Evolutionary conservation across 2,888 invertebrate species (phyloP).

Genomic region (Ormia ochracea): DNA sequence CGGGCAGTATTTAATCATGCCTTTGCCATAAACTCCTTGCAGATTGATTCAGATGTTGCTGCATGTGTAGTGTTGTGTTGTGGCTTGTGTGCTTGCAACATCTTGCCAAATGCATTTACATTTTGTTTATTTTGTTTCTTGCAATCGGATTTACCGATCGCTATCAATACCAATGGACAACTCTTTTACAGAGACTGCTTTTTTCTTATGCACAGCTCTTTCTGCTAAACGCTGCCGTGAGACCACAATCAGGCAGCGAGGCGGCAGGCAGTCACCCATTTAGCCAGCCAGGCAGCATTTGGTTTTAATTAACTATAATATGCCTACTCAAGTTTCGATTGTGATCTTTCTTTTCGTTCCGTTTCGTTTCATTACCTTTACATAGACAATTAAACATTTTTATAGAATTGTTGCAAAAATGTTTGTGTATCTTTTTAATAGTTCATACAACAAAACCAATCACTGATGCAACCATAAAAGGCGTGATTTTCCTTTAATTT

Average conservation of each 20-base stretch:
- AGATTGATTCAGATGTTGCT: background rate
- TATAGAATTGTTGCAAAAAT: slow-evolving; percentile 3
- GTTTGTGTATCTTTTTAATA: slow-evolving; percentile 3
- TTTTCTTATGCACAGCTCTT: background rate
- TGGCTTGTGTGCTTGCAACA: background rate
- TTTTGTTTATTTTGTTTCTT: slow-evolving; percentile 44
- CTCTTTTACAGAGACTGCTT: slow-evolving; percentile 47
- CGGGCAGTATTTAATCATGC: slow-evolving; percentile 55
- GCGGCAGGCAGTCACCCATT: slow-evolving; percentile 36
- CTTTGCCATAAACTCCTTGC: slow-evolving; percentile 39
- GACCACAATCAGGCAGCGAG: slow-evolving; percentile 45
- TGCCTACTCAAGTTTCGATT: slow-evolving; percentile 66
- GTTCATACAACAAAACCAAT: slow-evolving; percentile 35
- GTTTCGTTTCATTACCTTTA: slow-evolving; percentile 24
- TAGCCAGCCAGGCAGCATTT: slow-evolving; percentile 56
- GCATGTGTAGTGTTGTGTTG: background rate
- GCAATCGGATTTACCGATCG: slow-evolving; percentile 52
- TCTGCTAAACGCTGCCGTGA: slow-evolving; percentile 8
- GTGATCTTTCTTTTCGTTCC: slow-evolving; percentile 58
- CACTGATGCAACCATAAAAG: slow-evolving; percentile 63
- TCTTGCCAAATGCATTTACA: slow-evolving; percentile 39
- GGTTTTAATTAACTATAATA: slow-evolving; percentile 66
- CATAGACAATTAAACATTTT: slow-evolving; percentile 43
- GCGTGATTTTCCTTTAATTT: slow-evolving; percentile 56
- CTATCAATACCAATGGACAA: slow-evolving; percentile 57